Percentiles rank a stretch among this genome's conserved stretches.
These are phyloP conservation scores for Apodemia hepburni DNA, from an alignment of 2,888 invertebrate species.

Conservation along the genomic window DNA sequence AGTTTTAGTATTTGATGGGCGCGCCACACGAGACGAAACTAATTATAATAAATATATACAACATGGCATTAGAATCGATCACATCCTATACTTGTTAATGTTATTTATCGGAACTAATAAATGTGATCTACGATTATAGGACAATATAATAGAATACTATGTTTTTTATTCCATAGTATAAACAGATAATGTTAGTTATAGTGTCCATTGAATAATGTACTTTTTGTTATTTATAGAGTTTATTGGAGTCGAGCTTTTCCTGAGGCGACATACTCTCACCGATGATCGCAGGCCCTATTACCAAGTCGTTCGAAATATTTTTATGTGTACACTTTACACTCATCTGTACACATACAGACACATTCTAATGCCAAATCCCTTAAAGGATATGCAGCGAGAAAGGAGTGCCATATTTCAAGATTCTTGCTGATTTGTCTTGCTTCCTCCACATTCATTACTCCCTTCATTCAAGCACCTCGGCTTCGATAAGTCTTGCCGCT, in stretches of 20 bases:
- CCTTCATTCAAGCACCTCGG: no score
- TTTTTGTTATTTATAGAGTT: slow-evolving; percentile 69
- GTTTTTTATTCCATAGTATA: slow-evolving; percentile 49
- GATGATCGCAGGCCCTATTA: slow-evolving; percentile 37
- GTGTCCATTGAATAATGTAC: slow-evolving; percentile 58
- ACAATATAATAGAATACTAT: slow-evolving; percentile 51
- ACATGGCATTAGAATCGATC: slow-evolving; percentile 74
- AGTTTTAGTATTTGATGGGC: slow-evolving; percentile 65
- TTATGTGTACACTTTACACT: background rate
- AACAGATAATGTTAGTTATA: slow-evolving; percentile 59
- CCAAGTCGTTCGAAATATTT: slow-evolving; percentile 30
- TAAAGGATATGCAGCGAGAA: no score
- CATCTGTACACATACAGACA: no score
- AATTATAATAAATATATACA: slow-evolving; percentile 79
- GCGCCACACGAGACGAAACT: slow-evolving; percentile 52
- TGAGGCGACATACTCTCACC: slow-evolving; percentile 58
- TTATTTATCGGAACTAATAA: slow-evolving; percentile 76
- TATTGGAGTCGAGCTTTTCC: slow-evolving; percentile 71
- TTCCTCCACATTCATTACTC: no score
- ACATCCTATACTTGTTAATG: slow-evolving; percentile 61
- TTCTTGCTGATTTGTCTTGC: no score
- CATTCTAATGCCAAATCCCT: no score
- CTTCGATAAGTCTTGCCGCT: no score
- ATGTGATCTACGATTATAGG: slow-evolving; percentile 74
- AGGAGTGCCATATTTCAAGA: no score